These are phyloP conservation scores for Stenurella melanura DNA, from an alignment of 2,888 invertebrate species.

Conservation along the genomic window DNA sequence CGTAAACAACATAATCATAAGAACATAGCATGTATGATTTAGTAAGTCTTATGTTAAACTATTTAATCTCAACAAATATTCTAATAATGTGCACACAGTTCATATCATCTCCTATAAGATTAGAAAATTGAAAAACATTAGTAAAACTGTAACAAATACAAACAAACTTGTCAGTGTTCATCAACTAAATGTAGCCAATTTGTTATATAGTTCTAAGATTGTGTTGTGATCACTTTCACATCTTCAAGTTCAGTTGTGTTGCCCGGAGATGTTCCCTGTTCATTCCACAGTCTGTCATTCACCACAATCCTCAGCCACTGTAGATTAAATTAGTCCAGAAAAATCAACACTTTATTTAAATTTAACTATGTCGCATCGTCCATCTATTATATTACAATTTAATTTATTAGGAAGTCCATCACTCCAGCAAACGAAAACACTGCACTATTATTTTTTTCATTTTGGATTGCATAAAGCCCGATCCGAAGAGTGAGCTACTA, in stretches of 20 bases:
- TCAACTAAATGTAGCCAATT: conserved; percentile 68
- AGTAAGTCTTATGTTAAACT: conserved; percentile 66
- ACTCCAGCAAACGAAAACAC: conserved; percentile 70
- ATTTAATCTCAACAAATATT: conserved; percentile 69
- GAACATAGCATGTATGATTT: conserved; percentile 53
- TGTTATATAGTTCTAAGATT: conserved; percentile 66
- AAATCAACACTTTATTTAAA: conserved; percentile 67
- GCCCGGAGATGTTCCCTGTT: conserved; percentile 50
- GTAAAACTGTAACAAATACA: conserved; percentile 67
- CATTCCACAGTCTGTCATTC: conserved; percentile 57
- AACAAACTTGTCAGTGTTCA: conserved; percentile 66
- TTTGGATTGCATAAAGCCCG: conserved; percentile 66
- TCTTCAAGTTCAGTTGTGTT: conserved; percentile 43
- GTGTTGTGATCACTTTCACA: conserved; percentile 53
- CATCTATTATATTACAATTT: conserved; percentile 66
- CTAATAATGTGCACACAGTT: conserved; percentile 65
- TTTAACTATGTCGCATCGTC: conserved; percentile 63
- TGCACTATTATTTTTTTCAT: conserved; percentile 65
- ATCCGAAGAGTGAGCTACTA: conserved; percentile 72
- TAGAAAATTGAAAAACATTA: conserved; percentile 68
- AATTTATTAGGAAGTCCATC: conserved; percentile 68
- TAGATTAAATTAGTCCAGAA: conserved; percentile 64
- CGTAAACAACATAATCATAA: conserved; percentile 35
- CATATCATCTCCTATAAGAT: conserved; percentile 63
- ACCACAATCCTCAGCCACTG: conserved; percentile 59